Evolutionary conservation across 2,888 invertebrate species (phyloP).

Genomic region (Axea sp.): DNA sequence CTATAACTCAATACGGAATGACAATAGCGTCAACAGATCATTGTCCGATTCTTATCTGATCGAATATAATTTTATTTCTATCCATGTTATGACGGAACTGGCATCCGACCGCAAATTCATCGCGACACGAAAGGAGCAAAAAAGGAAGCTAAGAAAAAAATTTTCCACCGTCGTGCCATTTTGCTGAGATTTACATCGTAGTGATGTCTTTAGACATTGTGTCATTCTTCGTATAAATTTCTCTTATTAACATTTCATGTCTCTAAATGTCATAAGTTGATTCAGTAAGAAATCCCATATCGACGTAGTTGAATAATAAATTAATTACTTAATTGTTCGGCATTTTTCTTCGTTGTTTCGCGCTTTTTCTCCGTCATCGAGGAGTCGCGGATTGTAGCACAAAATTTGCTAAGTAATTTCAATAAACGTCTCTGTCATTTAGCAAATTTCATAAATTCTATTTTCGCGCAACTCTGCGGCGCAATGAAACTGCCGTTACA

Average conservation of each 20-base stretch:
- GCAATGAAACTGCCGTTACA: constrained; percentile 23
- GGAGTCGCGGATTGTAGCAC: neutral
- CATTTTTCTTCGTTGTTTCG: too few relatives aligned
- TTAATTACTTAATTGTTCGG: constrained; percentile 20
- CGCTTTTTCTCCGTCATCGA: too few relatives aligned
- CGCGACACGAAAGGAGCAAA: neutral
- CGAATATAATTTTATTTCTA: constrained; percentile 10
- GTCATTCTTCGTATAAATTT: constrained; percentile 49
- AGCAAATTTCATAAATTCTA: constrained; percentile 23
- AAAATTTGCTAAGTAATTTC: constrained; percentile 9
- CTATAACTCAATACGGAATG: too few relatives aligned
- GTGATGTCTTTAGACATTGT: constrained; percentile 23
- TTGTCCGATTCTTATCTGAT: constrained; percentile 8
- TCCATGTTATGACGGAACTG: constrained; percentile 4
- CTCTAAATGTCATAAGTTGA: constrained; percentile 55
- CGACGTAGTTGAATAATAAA: constrained; percentile 27
- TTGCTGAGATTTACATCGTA: constrained; percentile 16
- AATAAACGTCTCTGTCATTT: constrained; percentile 10
- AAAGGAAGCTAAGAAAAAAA: constrained; percentile 5
- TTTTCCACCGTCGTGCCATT: constrained; percentile 24
- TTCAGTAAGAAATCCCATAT: constrained; percentile 43
- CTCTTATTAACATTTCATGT: constrained; percentile 58
- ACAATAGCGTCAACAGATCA: too few relatives aligned
- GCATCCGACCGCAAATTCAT: constrained; percentile 8
- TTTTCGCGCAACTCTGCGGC: constrained; percentile 26